These are phyloP conservation scores for Cyclophora punctaria DNA, from an alignment of 2,888 invertebrate species.

Conservation along the genomic window DNA sequence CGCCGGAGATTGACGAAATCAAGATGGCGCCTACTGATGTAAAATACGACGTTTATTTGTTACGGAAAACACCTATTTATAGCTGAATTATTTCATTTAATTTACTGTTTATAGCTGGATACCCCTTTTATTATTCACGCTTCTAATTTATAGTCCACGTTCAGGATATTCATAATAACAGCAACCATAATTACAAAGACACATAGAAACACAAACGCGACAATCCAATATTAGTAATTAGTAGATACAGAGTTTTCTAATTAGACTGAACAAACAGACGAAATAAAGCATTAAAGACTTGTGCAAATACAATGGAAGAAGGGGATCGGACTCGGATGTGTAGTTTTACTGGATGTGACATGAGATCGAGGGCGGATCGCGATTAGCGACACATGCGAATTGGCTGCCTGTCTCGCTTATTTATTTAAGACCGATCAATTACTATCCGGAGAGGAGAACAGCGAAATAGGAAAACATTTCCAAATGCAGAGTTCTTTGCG, in stretches of 20 bases:
- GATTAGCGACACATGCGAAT: too few species aligned
- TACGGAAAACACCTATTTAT: constrained; percentile 7
- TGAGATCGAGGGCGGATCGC: background rate
- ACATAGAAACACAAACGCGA: constrained; percentile 37
- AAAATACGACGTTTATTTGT: constrained; percentile 10
- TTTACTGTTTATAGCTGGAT: too few species aligned
- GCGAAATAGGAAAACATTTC: too few species aligned
- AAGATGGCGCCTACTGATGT: constrained; percentile 27
- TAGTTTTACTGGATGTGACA: constrained; percentile 25
- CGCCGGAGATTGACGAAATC: constrained; percentile 46
- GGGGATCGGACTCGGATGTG: constrained; percentile 35
- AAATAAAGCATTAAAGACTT: constrained; percentile 73
- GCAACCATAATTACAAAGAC: constrained; percentile 15
- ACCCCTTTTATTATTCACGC: too few species aligned
- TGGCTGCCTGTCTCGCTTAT: background rate
- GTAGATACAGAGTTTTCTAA: constrained; percentile 65
- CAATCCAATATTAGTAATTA: constrained; percentile 63
- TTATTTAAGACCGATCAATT: too few species aligned
- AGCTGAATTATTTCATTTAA: too few species aligned
- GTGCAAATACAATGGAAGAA: constrained; percentile 62
- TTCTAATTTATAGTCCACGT: too few species aligned
- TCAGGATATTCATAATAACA: too few species aligned
- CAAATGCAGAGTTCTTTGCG: too few species aligned
- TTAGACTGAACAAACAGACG: constrained; percentile 69
- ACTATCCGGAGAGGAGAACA: too few species aligned